Base-by-base conservation (phyloP, 2,888 invertebrate species). In the Ormyrus pomaceus region DNA sequence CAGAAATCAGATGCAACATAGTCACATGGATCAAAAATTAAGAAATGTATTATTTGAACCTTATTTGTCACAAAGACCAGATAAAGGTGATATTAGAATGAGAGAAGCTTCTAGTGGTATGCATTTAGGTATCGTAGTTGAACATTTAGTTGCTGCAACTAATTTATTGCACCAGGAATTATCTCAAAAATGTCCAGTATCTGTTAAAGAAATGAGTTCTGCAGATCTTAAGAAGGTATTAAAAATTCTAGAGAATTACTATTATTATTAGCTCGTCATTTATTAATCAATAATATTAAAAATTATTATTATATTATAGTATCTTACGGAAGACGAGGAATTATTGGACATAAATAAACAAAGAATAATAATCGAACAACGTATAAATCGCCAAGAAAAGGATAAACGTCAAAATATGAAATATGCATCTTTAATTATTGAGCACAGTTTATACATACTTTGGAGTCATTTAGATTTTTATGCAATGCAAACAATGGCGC, bases 381-480 rank as follows among this genome's bases (percentile, higher is more conserved):
- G 93, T 77, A 87, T 94, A 2, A 91, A 91, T 10, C 92, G 92
- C 65, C 92, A 92, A 83, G 88, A 93, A 74, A 91, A 91, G 66
- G 92, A 93, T 83, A 94, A 94, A 85, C 92, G 92, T 81, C 92
- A 91, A 78, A 93, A 94, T 88, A 91, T 94, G 84, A 93, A 92
- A 85, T 92, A 93, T 86, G 93, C 94, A 87, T 92, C 93, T 70
- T 93, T 94, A 86, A 94, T 95, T 77, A 93, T 95, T 45, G 95
- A 95, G 87, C 94, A 94, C 84, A 94, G 94, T 85, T 91, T 96
- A 73, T 95, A 95, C 87, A 92, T 96, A 81, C 92, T 96, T 82
- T 96, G 96, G 96, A 93, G 94, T 72, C 96, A 95, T 90, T 90
- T 95, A 71, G 94, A 95, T 85, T 94, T 94, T 87, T 95, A 94